A percentile compares a stretch with the other conserved stretches of the same genome.
phyloP scores from a whole-genome alignment of 2,888 invertebrate genomes.

The Branchellion lobata region DNA sequence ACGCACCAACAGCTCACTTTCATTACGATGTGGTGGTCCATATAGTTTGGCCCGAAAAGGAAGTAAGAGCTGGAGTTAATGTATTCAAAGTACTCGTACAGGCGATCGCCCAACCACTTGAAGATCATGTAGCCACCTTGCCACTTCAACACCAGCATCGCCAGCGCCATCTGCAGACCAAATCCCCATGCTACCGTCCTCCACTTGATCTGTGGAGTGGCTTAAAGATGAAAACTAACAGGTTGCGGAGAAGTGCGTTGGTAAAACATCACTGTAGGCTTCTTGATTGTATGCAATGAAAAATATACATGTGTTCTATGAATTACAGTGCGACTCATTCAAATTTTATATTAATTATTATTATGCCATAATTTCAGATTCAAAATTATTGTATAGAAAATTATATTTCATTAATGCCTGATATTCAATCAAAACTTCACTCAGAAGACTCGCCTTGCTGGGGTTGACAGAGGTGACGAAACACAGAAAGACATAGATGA shows the following conservation, averaged over 20 bases:
- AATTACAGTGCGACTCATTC: no score
- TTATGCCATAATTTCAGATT: background rate
- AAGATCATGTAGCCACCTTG: slow-evolving; percentile 65
- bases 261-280: no score
- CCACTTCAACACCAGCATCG: slow-evolving; percentile 58
- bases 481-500: background rate
- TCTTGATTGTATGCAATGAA: no score
- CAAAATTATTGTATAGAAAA: no score
- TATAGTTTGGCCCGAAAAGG: slow-evolving; percentile 70
- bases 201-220: slow-evolving; percentile 49
- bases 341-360: no score
- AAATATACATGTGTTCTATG: no score
- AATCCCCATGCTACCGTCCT: slow-evolving; percentile 52
- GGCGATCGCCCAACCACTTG: slow-evolving; percentile 65
- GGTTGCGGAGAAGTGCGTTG: no score
- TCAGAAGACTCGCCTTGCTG: background rate
- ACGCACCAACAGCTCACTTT: no score
- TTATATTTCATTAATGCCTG: no score
- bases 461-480: background rate
- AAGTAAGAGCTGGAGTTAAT: slow-evolving; percentile 72
- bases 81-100: slow-evolving; percentile 51
- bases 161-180: slow-evolving; percentile 63
- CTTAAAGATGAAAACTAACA: no score
- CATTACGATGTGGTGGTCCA: slow-evolving; percentile 75
- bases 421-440: no score